Conservation (phyloP, 2,113 vertebrate species). For the Apaloderma vittatum region DNA sequence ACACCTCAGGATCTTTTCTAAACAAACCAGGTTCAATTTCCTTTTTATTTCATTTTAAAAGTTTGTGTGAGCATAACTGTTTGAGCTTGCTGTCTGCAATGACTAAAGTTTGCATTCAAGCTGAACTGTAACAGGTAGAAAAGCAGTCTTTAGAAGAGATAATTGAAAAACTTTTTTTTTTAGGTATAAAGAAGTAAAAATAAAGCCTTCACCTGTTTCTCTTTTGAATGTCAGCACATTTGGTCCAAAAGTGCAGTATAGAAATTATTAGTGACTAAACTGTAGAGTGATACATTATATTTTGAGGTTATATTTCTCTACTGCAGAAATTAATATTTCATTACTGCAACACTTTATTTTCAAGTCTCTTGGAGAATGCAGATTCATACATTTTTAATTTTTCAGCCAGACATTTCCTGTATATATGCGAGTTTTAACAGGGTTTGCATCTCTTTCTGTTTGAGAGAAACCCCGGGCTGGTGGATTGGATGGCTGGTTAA, state of each 20-base stretch:
- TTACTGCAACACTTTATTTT: conserved; percentile 44
- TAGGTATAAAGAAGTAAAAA: background rate
- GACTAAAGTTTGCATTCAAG: background rate
- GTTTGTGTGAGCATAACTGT: background rate
- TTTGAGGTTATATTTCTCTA: background rate
- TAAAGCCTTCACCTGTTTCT: background rate
- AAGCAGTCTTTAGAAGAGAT: background rate
- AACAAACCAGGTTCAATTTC: background rate
- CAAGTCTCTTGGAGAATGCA: background rate
- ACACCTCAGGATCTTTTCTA: background rate
- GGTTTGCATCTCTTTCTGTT: background rate
- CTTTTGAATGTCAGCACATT: background rate
- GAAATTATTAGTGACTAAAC: background rate
- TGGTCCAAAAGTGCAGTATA: background rate
- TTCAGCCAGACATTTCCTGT: background rate
- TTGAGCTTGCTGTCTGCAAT: background rate
- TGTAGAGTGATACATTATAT: background rate
- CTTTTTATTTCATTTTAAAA: background rate
- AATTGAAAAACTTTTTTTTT: background rate
- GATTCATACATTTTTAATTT: conserved; percentile 37
- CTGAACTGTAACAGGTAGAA: background rate
- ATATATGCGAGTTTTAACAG: background rate
- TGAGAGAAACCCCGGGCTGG: background rate
- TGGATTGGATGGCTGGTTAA: background rate
- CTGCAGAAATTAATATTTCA: conserved; percentile 68